Base-by-base conservation (phyloP, 1,140 invertebrate genomes). In the Cyphomyrmex costatus region DNA sequence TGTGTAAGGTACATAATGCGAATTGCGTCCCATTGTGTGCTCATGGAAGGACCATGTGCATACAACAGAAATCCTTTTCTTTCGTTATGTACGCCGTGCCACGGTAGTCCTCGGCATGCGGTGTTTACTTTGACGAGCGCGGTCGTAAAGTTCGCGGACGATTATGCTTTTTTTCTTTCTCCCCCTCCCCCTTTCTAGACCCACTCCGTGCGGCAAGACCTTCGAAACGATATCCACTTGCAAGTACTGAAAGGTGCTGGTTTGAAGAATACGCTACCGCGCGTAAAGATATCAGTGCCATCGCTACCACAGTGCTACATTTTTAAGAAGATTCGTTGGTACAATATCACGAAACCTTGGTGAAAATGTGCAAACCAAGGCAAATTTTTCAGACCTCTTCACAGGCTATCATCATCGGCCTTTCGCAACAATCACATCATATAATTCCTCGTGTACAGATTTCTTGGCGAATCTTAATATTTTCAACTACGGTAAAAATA, bases 61-160 rank as follows among this genome's bases (percentile, higher is more conserved):
- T 49, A 51, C 53, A 70, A 70, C 84, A 42, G 71, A 49, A 87
- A 87, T 76, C 73, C 85, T 77, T 88, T 90, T 87, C 87, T 87
- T 70, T 85, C 76, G 70, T 87, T 92, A 91, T 86, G 70, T 70
- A 19, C 77, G 68, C 33, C n/a, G 79, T 66, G 21, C 46, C 66
- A 80, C 79, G 68, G 80, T 78, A 77, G 82, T 82, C 83, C 73
- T 49, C 36, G 42, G 42, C 36, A 27, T 27, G 63, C 58, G 74
- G 66, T 92, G 92, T 94, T 94, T 94, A 92, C 91, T 92, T 92
- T 93, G 91, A 92, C 90, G 90, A 92, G 92, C 88, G 65, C 33
- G 33, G 77, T 90, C 89, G 90, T 93, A 92, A 93, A 93, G 77
- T 89, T 91, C 33, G 58, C 73, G 68, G 21, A 86, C 89, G 70